Evolutionary conservation across 2,888 invertebrate species (phyloP), one percentile per base, ranked within the genome.

Genomic region (Agapetus fuscipes): DNA sequence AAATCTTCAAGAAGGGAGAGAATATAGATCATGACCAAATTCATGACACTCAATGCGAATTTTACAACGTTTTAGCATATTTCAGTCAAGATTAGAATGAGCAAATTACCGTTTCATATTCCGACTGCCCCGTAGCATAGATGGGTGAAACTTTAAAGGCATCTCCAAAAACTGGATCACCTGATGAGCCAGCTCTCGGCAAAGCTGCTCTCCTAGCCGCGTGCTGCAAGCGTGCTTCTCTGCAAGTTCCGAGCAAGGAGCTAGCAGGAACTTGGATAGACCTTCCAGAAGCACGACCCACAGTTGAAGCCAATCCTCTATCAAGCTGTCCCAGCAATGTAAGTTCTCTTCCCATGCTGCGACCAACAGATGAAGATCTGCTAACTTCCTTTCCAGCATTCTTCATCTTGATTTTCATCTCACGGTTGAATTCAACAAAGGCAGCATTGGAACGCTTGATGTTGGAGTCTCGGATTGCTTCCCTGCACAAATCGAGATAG

Each of bases 101-200:
- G n/a, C n/a, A 17, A 17, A 24, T 37, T 38, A 48, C 47, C 40
- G 41, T 28, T 12, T 48, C 41, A 14, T 48, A 48, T 35, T 48
- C 45, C 7, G 44, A 48, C 10, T 39, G 37, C 2, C 16, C 20
- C 14, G 16, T 35, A 2, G 42, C 29, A 33, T 48, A 40, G 7
- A 48, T 30, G 6, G 41, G 47, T 3, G 47, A 48, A 7, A 48
- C 32, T 40, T 48, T 48, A 20, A 48, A 45, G 16, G 47, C 42
- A 25, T 45, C 47, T 15, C 47, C 47, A 31, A 48, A 45, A 4
- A 39, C 26, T 2, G 26, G 35, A 11, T 43, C 46, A n/a, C 29
- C 30, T 11, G 34, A 26, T 13, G 39, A 31, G 13, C 28, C 31
- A 5, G 29, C 31, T 15, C 37, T 39, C n/a, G 37, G 37, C 15